Evolutionary conservation across 2,113 vertebrate genomes (phyloP).

Genomic region (Hippocampus guttulatus): DNA sequence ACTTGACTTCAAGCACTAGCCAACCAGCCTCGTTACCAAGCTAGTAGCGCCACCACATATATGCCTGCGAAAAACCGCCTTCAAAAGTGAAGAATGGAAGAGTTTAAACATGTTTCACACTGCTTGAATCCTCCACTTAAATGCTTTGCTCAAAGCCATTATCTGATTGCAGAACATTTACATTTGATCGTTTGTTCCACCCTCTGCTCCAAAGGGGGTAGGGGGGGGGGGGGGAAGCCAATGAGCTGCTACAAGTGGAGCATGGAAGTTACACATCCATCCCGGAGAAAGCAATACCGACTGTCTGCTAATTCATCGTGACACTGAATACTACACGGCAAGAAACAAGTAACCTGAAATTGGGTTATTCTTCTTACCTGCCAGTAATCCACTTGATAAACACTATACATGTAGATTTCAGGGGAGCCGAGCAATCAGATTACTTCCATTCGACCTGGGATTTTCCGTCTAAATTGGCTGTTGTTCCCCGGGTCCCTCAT

Average conservation of each 20-base stretch:
- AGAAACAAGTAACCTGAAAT: slow-evolving; percentile 77
- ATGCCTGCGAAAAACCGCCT: slow-evolving; percentile 1
- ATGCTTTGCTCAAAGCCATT: slow-evolving; percentile 35
- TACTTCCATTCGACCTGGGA: slow-evolving; percentile 68
- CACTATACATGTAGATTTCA: slow-evolving; percentile 79
- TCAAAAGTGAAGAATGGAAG: slow-evolving; percentile 9
- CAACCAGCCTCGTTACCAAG: slow-evolving; percentile 5
- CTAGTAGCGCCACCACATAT: slow-evolving; percentile 12
- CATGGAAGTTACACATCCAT: slow-evolving; percentile 46
- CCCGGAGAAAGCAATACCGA: slow-evolving; percentile 55
- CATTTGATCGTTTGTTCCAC: slow-evolving; percentile 32
- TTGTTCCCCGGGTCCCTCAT: slow-evolving; percentile 61
- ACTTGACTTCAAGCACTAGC: no score
- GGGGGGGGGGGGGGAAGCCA: slow-evolving; percentile 8
- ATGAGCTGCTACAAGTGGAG: slow-evolving; percentile 30
- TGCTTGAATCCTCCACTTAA: slow-evolving; percentile 13
- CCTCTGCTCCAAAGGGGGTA: slow-evolving; percentile 3
- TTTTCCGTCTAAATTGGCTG: slow-evolving; percentile 67
- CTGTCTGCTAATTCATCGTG: slow-evolving; percentile 64
- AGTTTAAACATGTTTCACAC: not conserved
- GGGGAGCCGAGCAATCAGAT: slow-evolving; percentile 74
- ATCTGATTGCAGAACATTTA: slow-evolving; percentile 51
- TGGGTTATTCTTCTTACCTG: slow-evolving; percentile 78
- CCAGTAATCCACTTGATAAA: slow-evolving; percentile 79
- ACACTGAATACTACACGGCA: slow-evolving; percentile 76